Evolutionary conservation across 1,140 invertebrate species (phyloP), one percentile per base, ranked within the genome.

Genomic region (Drosophila teissieri): DNA sequence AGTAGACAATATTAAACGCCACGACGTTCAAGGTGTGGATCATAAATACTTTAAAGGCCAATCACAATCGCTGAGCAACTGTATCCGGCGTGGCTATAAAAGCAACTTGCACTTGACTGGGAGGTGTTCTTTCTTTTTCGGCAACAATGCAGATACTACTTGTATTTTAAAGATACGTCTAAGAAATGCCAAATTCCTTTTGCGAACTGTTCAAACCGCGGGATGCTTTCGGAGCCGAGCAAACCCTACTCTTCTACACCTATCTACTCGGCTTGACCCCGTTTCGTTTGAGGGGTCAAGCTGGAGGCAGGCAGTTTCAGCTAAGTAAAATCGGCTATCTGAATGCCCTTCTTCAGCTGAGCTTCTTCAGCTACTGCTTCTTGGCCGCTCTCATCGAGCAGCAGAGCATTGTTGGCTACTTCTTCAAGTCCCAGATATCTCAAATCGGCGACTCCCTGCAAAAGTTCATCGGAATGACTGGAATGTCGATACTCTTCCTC

Each of bases 401-500:
- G 36, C 78, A 92, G 45, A 90, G 89, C 14, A 92, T 92, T 61
- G 91, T 92, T 36, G 81, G 81, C 1, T 92, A 81, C 40, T 92
- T 92, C 44, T 92, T 92, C 40, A 86, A 91, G 19, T 90, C 91
- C 14, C 55, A 90, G 14, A 92, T 92, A 17, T 91, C 90, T 0
- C 78, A 86, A 37, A 42, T 92, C 17, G 91, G 91, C 2, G 91
- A 92, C 17, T 82, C 88, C 0, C 44, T 92, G 12, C 91, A 92
- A 42, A 91, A 91, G 22, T 92, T 89, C 46, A 90, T 91, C 1
- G 88, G 90, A 5, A 56, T 92, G 65, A 74, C 60, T 1, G 90
- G 91, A 10, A 91, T 92, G 78, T 76, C 80, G 1, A 84, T 73
- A 2, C 62, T 92, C 0, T 92, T 92, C 39, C 52, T 76, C 0